Base-by-base conservation (phyloP, 2,113 vertebrate species). In the Grus americana region DNA sequence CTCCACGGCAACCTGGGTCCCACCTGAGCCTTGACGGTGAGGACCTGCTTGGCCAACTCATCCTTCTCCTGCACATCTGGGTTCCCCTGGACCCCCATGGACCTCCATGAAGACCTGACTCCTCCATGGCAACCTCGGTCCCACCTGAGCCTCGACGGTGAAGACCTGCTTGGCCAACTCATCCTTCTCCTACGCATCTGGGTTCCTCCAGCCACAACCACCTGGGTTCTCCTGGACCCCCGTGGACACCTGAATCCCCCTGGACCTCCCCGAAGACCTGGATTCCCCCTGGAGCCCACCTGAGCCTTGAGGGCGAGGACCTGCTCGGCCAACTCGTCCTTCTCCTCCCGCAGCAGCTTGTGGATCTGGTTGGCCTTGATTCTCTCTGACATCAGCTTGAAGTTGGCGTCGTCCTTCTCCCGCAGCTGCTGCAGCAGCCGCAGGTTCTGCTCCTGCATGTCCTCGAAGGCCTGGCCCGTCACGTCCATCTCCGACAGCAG, bases 281-380 rank as follows among this genome's bases (percentile, higher is more conserved):
- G 38, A 38, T 19, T 15, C 40, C 24, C 23, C n/a, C 49, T 4
- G 23, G 11, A 5, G 23, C 68, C 26, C 80, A 99, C 99, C 99
- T 99, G 99, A 6, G 99, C 99, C 97, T 99, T 99, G 85, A 99
- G 99, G 29, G 98, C 98, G 49, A 99, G 98, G 52, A 99, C 99
- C 96, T 99, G 99, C 91, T 99, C 99, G 0, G 98, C 99, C 96
- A 99, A 86, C 95, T 99, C 99, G 46, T 99, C 99, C 95, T 99
- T 99, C 97, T 99, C 99, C 81, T 99, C 99, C 16, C 98, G 98
- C 73, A 99, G 98, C 50, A 99, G 98, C 97, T 99, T 99, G 96
- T 99, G 99, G 91, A 99, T 99, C 98, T 99, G 99, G 96, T 99
- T 99, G 90, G 99, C 99, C 95, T 99, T 99, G 95, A 99, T 99